Evolutionary conservation across 2,797 vertebrate genomes (phyloP).

Genomic region (Pterois miles): DNA sequence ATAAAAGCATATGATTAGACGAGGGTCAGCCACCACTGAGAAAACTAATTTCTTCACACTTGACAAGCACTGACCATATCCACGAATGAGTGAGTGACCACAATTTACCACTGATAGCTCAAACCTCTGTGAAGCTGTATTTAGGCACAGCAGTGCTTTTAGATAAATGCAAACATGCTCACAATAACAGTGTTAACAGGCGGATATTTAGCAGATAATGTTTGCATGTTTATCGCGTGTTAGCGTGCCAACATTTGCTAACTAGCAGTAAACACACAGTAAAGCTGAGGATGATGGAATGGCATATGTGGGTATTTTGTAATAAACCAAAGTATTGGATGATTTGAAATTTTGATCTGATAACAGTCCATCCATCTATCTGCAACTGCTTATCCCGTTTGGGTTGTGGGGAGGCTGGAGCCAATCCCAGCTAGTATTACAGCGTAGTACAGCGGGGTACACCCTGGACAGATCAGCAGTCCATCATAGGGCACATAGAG

Average conservation of each 20-base stretch:
- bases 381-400: too few species aligned
- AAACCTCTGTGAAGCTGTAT: background rate
- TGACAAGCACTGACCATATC: slow-evolving; percentile 30
- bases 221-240: background rate
- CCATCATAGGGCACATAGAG: too few species aligned
- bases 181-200: background rate
- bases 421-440: too few species aligned
- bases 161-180: background rate
- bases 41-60: slow-evolving; percentile 52
- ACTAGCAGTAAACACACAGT: background rate
- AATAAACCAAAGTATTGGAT: background rate
- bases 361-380: too few species aligned
- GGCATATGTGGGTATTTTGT: background rate
- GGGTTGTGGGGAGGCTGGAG: too few species aligned
- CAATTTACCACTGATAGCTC: slow-evolving; percentile 8
- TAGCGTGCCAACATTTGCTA: background rate
- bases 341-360: background rate
- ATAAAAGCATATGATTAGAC: slow-evolving; percentile 67
- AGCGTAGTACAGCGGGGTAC: too few species aligned
- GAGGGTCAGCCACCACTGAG: slow-evolving; percentile 23
- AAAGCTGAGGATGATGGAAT: background rate
- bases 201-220: background rate
- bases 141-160: background rate
- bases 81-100: slow-evolving; percentile 39
- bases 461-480: too few species aligned